Base-by-base conservation (phyloP, 2,888 invertebrate genomes). In the Leptura quadrifasciata region DNA sequence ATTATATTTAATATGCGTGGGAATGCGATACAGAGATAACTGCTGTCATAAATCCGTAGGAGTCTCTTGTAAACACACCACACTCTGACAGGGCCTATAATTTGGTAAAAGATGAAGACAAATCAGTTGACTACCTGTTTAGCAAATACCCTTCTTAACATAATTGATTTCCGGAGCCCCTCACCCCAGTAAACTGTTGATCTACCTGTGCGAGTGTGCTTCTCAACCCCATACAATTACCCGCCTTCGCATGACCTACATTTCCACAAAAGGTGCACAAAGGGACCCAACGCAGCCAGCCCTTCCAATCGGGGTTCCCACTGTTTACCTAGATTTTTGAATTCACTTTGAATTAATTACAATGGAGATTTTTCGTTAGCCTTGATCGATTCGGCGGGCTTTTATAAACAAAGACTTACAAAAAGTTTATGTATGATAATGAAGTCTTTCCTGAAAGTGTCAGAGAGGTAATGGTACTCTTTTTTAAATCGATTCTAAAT, bases 201-300 rank as follows among this genome's bases (percentile, higher is more conserved):
- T 71, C 75, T 77, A 81, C 81, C 81, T 81, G 81, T 78, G 73
- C 65, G 71, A 60, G 78, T 76, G 76, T 74, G 75, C 68, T 20
- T 75, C 75, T 75, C 77, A 77, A 79, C 80, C 79, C 79, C 75
- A 75, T 75, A 77, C 78, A 78, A 73, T 76, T 64, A 67, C 72
- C 79, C 81, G 80, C 81, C 81, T 80, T 80, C 79, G 68, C 74
- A 75, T 82, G 82, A 82, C 82, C 82, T 76, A 82, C 80, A 77
- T 82, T 82, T 70, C 35, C 58, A 69, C 61, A 71, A 61, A 71
- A 71, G 71, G 65, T 58, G 61, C 67, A 76, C 70, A 76, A 80
- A 81, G 77, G 76, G 72, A 21, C 65, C 24, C 10, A 47, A 71
- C 52, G 39, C 10, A 52, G 39, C 73, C 76, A 76, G 75, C 77